Percentiles rank a stretch among this genome's conserved stretches.
These are phyloP conservation scores for Halcyon leucocephala DNA, from an alignment of 2,797 vertebrate genomes.

Conservation along the genomic window DNA sequence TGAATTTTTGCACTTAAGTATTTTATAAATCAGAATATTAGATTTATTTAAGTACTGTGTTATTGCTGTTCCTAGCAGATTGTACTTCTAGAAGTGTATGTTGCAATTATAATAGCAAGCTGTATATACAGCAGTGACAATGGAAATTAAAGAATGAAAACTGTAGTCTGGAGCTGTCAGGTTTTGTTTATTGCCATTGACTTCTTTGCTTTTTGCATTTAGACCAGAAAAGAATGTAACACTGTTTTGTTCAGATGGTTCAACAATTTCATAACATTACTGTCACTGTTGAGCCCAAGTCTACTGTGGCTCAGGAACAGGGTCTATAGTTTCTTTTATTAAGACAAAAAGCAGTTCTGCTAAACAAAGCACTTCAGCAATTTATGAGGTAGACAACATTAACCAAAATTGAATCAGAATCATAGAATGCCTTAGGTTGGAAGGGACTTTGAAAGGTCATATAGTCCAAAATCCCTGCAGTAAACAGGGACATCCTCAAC, in stretches of 20 bases:
- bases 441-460: no score
- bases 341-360: background rate
- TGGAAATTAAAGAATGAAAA: background rate
- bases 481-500: no score
- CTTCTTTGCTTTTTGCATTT: background rate
- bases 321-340: background rate
- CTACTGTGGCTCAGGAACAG: background rate
- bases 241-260: background rate
- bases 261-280: background rate
- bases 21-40: background rate
- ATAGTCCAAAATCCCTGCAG: no score
- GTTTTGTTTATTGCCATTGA: background rate
- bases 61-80: background rate
- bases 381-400: background rate
- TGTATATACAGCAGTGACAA: background rate
- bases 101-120: background rate
- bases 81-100: background rate
- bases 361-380: background rate
- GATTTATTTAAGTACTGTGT: background rate
- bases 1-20: background rate
- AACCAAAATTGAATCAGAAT: background rate
- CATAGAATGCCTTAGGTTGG: no score
- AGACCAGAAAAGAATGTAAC: background rate
- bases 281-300: background rate
- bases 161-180: background rate